These are phyloP conservation scores for Baronia brevicornis DNA, from an alignment of 2,888 invertebrate species.

Conservation along the genomic window DNA sequence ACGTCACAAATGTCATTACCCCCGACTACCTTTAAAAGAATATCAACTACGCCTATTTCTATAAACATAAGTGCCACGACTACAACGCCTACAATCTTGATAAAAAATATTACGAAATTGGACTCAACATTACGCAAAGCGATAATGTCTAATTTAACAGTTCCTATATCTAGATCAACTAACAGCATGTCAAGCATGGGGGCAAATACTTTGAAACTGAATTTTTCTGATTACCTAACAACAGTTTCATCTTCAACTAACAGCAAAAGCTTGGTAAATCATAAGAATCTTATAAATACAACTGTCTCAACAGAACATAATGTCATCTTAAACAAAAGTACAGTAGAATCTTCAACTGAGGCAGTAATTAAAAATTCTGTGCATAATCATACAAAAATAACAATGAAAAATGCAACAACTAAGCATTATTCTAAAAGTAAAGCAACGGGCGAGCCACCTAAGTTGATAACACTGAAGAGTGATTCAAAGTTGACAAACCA, in stretches of 20 bases:
- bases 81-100: slow-evolving; percentile 11
- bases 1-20: slow-evolving; percentile 31
- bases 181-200: slow-evolving; percentile 60
- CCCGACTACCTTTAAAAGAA: slow-evolving; percentile 25
- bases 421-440: slow-evolving; percentile 18
- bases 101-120: slow-evolving; percentile 24
- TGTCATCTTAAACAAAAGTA: background rate
- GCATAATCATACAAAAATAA: slow-evolving; percentile 19
- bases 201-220: slow-evolving; percentile 34
- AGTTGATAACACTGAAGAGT: slow-evolving; percentile 16
- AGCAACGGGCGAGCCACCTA: slow-evolving; percentile 17
- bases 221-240: slow-evolving; percentile 46
- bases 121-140: slow-evolving; percentile 3
- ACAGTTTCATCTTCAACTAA: slow-evolving; percentile 38
- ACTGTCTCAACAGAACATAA: too few relatives aligned
- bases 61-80: slow-evolving; percentile 19
- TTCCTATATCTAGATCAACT: slow-evolving; percentile 44
- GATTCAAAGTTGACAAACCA: slow-evolving; percentile 8
- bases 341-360: slow-evolving; percentile 5
- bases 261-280: too few relatives aligned
- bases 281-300: too few relatives aligned
- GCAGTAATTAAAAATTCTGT: slow-evolving; percentile 10
- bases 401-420: slow-evolving; percentile 16
- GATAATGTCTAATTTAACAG: slow-evolving; percentile 6
- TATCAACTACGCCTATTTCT: slow-evolving; percentile 16